phyloP scores from a whole-genome alignment of 2,797 vertebrate species.

The Cheirogaleus major region DNA sequence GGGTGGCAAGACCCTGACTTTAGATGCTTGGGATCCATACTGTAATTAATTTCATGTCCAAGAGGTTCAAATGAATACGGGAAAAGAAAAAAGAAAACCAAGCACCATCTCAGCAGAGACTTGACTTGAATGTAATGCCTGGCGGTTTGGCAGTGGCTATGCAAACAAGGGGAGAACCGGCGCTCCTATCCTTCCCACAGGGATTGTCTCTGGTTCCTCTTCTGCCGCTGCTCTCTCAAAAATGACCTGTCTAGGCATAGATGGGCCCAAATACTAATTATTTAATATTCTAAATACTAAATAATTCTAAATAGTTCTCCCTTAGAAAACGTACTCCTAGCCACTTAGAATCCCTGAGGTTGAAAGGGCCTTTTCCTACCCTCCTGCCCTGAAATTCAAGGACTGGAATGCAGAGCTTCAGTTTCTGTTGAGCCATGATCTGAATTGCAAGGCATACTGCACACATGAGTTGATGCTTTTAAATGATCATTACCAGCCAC shows the following conservation, averaged over 20 bases:
- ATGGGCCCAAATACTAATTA: not conserved
- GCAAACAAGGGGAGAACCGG: not conserved
- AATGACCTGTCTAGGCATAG: not conserved
- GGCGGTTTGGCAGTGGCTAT: not conserved
- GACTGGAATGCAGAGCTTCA: not conserved
- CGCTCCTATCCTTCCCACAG: not conserved
- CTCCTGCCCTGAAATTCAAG: conserved; percentile 42
- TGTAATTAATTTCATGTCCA: not conserved
- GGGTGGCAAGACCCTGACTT: not conserved
- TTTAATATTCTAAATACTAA: no score
- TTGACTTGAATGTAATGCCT: not conserved
- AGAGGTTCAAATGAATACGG: not conserved
- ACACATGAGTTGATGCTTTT: conserved; percentile 66
- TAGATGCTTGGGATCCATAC: not conserved
- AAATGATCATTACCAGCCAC: conserved; percentile 64
- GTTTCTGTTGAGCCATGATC: conserved; percentile 32
- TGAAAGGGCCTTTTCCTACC: not conserved
- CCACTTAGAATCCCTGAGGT: not conserved
- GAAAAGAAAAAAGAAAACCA: not conserved
- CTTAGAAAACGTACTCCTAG: not conserved
- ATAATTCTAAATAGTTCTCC: not conserved
- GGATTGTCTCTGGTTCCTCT: not conserved
- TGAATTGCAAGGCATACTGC: not conserved
- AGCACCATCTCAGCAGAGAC: not conserved
- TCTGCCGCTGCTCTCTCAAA: not conserved